phyloP scores from a whole-genome alignment of 2,888 invertebrate genomes.

The Branchellion lobata region DNA sequence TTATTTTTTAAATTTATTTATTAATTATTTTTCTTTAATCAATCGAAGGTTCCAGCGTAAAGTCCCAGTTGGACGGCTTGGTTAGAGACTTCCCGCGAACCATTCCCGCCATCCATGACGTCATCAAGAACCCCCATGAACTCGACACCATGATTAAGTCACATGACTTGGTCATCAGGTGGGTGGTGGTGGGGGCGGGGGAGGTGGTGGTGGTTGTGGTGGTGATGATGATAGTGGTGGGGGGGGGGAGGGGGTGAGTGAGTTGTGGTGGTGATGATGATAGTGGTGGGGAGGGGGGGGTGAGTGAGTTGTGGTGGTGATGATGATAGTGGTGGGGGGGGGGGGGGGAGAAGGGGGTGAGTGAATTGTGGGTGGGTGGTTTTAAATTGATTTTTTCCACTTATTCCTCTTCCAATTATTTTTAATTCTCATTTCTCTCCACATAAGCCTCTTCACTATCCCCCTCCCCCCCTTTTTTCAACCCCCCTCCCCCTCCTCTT shows the following conservation, averaged over 20 bases:
- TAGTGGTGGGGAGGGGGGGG: not conserved
- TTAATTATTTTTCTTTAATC: not conserved
- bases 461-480: too few species aligned
- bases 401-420: too few species aligned
- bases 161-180: slow-evolving; percentile 65
- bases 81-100: slow-evolving; percentile 72
- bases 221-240: not conserved
- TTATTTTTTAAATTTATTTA: not conserved
- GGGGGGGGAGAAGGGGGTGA: not conserved
- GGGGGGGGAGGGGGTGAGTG: not conserved
- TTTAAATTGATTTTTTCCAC: too few species aligned
- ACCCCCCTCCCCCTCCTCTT: slow-evolving; percentile 73
- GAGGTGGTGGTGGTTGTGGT: not conserved
- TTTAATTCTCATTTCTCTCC: too few species aligned
- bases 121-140: slow-evolving; percentile 72
- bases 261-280: not conserved
- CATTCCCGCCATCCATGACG: slow-evolving; percentile 79
- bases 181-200: slow-evolving; percentile 2
- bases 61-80: slow-evolving; percentile 83
- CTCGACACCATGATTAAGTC: slow-evolving; percentile 73
- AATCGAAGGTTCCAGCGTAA: slow-evolving; percentile 73
- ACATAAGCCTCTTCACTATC: too few species aligned
- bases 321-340: not conserved
- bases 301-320: not conserved
- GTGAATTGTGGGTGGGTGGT: not conserved